Percentiles rank a stretch among this genome's conserved stretches.
Evolutionary conservation across 37 sponge, comb jelly and placozoan species (phyloP).

Genomic region (Cliona cf. orientalis): DNA sequence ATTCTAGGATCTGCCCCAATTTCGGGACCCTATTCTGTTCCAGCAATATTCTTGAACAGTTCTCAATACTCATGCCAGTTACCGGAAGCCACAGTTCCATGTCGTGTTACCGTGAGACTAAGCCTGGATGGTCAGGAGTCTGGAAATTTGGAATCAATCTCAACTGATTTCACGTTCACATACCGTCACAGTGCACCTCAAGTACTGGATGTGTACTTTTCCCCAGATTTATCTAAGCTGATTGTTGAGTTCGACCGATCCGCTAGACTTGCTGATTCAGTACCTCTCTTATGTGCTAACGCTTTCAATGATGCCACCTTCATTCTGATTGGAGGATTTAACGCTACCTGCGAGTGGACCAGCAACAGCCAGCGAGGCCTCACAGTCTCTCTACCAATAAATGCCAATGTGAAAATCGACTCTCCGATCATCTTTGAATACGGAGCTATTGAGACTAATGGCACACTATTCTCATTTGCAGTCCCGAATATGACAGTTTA

Average conservation of each 20-base stretch:
- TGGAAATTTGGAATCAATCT: conserved; percentile 33
- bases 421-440: conserved; percentile 48
- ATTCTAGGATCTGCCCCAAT: neutral
- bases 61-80: conserved; percentile 54
- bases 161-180: conserved; percentile 11
- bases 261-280: conserved; percentile 3
- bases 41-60: conserved; percentile 34
- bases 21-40: neutral
- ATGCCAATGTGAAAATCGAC: conserved; percentile 35
- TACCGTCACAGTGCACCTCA: conserved; percentile 54
- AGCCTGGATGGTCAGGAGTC: conserved; percentile 72
- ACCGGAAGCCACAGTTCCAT: conserved; percentile 64
- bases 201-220: conserved; percentile 56
- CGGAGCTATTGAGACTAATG: conserved; percentile 27
- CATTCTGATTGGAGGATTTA: conserved; percentile 35
- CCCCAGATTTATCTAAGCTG: conserved; percentile 44
- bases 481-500: conserved; percentile 21
- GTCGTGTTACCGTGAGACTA: conserved; percentile 58
- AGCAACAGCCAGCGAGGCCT: conserved; percentile 15
- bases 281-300: conserved; percentile 10
- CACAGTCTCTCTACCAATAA: conserved; percentile 30
- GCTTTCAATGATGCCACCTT: conserved; percentile 44
- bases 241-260: conserved; percentile 62
- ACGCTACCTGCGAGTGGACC: conserved; percentile 48
- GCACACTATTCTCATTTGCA: conserved; percentile 17